These are phyloP conservation scores for Willisornis vidua DNA, from an alignment of 2,113 vertebrate species.

Conservation along the genomic window DNA sequence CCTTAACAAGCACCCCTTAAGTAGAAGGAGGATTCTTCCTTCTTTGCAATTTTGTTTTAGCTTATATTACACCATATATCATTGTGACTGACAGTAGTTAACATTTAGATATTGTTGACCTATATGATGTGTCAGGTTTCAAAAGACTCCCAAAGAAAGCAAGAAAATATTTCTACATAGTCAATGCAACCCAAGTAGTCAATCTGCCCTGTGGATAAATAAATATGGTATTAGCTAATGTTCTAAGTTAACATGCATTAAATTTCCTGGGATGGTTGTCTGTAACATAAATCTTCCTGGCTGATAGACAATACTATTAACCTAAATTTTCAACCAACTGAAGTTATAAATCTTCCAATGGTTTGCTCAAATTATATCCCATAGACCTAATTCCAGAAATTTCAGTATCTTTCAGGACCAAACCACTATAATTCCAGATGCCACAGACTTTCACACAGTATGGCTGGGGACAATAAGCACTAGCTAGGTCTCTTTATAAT, in stretches of 20 bases:
- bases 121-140: conserved; percentile 48
- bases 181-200: conserved; percentile 44
- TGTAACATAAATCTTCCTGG: conserved; percentile 27
- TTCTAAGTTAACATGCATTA: conserved; percentile 59
- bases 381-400: neutral
- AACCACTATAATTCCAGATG: neutral
- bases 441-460: neutral
- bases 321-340: conserved; percentile 9
- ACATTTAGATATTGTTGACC: conserved; percentile 56
- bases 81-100: conserved; percentile 45
- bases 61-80: conserved; percentile 31
- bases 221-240: conserved; percentile 57
- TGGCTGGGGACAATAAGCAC: neutral
- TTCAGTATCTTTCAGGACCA: neutral
- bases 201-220: conserved; percentile 43
- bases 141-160: conserved; percentile 38
- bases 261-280: neutral
- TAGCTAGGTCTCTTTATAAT: neutral
- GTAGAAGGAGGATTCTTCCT: neutral
- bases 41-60: neutral
- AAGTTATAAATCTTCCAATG: neutral
- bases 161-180: conserved; percentile 23
- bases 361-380: neutral
- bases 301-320: conserved; percentile 18
- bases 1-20: neutral